Conservation (phyloP, 2,113 vertebrate genomes). For the Sphyrna mokarran region DNA sequence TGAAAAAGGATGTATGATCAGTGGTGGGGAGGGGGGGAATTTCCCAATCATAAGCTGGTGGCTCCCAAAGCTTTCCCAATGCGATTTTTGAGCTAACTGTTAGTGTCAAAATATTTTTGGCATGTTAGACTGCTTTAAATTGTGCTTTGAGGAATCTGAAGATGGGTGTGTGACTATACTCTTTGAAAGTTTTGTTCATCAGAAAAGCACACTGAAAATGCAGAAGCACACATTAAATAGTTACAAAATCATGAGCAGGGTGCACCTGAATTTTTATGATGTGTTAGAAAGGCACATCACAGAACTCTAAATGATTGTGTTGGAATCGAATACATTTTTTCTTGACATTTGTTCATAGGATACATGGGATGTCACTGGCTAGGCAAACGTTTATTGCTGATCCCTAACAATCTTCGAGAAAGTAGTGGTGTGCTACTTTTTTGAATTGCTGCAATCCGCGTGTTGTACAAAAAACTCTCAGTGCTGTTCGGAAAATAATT, state of each 20-base stretch:
- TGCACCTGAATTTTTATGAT: neutral
- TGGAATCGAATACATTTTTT: neutral
- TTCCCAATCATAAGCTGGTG: neutral
- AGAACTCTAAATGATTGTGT: neutral
- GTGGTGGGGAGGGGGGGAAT: neutral
- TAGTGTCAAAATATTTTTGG: neutral
- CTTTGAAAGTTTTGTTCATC: neutral
- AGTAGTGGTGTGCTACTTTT: too few relatives aligned
- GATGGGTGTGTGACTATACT: neutral
- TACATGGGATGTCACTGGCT: too few relatives aligned
- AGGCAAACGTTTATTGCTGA: too few relatives aligned
- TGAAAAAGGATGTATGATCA: neutral
- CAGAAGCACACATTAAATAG: neutral
- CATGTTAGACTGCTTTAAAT: neutral
- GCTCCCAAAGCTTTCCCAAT: neutral
- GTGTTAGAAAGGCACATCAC: neutral
- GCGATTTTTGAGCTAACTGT: neutral
- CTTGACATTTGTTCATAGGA: too few relatives aligned
- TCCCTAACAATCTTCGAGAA: too few relatives aligned
- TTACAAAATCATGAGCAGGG: neutral
- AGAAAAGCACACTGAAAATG: neutral
- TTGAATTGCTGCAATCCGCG: neutral
- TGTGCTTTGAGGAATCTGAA: neutral
- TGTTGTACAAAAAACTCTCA: too few relatives aligned
- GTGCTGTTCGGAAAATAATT: too few relatives aligned